Evolutionary conservation across 23 tunicate species (phyloP).

Genomic region (Phallusia fumigata): DNA sequence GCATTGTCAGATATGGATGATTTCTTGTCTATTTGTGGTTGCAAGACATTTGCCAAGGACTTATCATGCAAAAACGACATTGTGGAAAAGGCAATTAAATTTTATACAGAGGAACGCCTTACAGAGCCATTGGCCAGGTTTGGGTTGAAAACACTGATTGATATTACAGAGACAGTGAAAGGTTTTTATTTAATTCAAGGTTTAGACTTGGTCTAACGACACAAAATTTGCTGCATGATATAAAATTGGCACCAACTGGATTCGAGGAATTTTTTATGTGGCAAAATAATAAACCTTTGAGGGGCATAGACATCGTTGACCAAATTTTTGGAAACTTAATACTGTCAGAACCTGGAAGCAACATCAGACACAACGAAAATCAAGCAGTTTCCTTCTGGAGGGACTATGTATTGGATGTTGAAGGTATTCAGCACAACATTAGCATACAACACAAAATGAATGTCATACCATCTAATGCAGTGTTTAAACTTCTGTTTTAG

Average conservation of each 20-base stretch:
- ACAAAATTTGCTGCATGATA: background rate
- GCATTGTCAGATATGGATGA: background rate
- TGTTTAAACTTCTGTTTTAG: constrained; percentile 5
- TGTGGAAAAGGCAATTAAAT: constrained; percentile 14
- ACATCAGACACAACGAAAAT: constrained; percentile 8
- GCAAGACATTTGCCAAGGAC: background rate
- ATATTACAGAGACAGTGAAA: background rate
- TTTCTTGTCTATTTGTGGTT: background rate
- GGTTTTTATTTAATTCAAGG: constrained; percentile 7
- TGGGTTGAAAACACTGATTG: background rate
- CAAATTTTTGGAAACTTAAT: background rate
- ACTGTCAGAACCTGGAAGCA: constrained; percentile 22
- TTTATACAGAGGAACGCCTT: constrained; percentile 21
- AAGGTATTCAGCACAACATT: constrained; percentile 12
- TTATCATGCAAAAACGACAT: background rate
- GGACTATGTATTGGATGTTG: constrained; percentile 28
- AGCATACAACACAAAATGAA: background rate
- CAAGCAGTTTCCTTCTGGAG: constrained; percentile 23
- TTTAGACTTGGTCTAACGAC: constrained; percentile 8
- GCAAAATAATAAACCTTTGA: background rate
- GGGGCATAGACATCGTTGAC: background rate
- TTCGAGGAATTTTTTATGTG: background rate
- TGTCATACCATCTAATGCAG: too few relatives aligned
- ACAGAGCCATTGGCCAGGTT: constrained; percentile 9
- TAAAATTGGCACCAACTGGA: constrained; percentile 16